Conservation (phyloP, 2,113 vertebrate species). For the Perca schrenkii region DNA sequence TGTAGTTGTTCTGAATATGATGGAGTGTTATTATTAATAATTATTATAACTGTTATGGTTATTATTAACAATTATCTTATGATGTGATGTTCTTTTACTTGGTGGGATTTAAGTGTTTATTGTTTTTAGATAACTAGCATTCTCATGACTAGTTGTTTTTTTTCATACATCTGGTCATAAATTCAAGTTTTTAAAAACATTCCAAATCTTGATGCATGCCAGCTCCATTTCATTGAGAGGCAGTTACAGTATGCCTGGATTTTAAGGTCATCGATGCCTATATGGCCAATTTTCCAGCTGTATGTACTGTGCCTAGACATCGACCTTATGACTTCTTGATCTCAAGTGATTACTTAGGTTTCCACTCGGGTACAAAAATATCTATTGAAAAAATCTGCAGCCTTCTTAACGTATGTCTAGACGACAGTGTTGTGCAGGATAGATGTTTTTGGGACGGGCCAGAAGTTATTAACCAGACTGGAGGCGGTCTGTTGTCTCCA, state of each 20-base stretch:
- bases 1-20: constrained; percentile 88
- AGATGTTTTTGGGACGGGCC: constrained; percentile 37
- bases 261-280: constrained; percentile 58
- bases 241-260: constrained; percentile 76
- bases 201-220: constrained; percentile 79
- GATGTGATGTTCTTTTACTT: constrained; percentile 86
- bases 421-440: constrained; percentile 21
- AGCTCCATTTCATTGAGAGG: constrained; percentile 77
- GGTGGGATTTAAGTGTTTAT: constrained; percentile 86
- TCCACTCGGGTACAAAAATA: constrained; percentile 71
- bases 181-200: constrained; percentile 66
- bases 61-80: constrained; percentile 87
- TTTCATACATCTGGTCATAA: constrained; percentile 76
- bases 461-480: constrained; percentile 31
- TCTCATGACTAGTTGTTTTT: constrained; percentile 80
- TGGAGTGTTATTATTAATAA: constrained; percentile 87
- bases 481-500: constrained; percentile 36
- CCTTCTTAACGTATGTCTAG: constrained; percentile 58
- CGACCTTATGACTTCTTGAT: constrained; percentile 76
- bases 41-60: constrained; percentile 88
- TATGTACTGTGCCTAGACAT: constrained; percentile 78
- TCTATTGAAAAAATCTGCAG: constrained; percentile 62
- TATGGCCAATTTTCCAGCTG: constrained; percentile 69
- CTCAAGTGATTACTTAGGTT: constrained; percentile 75
- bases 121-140: constrained; percentile 86